Conservation (phyloP, 1,140 invertebrate species). For the Euborellia annulipes region DNA sequence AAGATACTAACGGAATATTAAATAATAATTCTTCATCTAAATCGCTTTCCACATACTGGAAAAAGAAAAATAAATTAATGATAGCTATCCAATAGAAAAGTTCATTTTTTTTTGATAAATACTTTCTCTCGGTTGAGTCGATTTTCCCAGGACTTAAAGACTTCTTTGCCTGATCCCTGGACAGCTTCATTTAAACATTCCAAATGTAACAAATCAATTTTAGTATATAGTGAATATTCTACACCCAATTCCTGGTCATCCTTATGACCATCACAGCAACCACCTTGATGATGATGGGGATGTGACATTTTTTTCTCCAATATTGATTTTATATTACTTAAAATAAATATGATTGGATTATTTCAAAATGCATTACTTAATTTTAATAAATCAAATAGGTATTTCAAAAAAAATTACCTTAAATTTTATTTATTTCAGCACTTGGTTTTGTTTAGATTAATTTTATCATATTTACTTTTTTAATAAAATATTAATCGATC, state of each 20-base stretch:
- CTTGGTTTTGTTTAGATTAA: no score
- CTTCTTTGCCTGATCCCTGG: constrained; percentile 68
- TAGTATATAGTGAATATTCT: constrained; percentile 73
- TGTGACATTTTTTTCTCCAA: constrained; percentile 10
- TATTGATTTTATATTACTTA: no score
- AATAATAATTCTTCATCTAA: constrained; percentile 85
- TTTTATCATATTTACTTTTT: no score
- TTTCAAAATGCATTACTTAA: no score
- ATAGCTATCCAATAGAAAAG: constrained; percentile 1
- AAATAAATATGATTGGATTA: no score
- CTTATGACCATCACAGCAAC: constrained; percentile 33
- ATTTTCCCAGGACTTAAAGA: constrained; percentile 89
- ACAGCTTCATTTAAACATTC: constrained; percentile 78
- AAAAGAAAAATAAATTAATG: constrained; percentile 16
- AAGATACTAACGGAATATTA: constrained; percentile 66
- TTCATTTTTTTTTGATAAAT: no score
- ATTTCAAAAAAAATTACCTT: no score
- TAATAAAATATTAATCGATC: no score
- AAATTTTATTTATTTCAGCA: no score
- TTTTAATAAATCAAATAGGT: no score
- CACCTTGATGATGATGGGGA: constrained; percentile 19
- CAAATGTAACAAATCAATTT: constrained; percentile 78
- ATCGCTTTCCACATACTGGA: constrained; percentile 86
- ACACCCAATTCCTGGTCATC: constrained; percentile 59
- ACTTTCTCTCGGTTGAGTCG: constrained; percentile 60